Conservation (phyloP, 2,888 invertebrate species). For the Gonocerus acuteangulatus region DNA sequence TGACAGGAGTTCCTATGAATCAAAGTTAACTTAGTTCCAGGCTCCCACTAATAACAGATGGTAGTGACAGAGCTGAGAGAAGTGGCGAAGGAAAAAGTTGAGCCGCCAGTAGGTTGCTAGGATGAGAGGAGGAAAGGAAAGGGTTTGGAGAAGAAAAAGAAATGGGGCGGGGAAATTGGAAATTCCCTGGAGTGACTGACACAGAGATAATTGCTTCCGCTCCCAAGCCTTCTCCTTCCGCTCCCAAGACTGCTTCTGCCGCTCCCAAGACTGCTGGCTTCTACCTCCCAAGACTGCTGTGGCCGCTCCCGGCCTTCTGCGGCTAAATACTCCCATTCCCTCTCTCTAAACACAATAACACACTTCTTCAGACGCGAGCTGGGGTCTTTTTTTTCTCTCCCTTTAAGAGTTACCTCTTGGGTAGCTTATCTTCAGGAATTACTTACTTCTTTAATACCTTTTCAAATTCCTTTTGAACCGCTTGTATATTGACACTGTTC, state of each 20-base stretch:
- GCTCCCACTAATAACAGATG: neutral
- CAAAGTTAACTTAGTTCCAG: neutral
- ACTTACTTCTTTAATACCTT: no score
- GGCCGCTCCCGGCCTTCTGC: neutral
- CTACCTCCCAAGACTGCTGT: no score
- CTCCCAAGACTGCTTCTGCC: neutral
- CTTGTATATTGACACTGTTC: no score
- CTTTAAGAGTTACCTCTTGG: no score
- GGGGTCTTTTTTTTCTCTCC: no score
- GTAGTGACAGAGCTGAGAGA: neutral
- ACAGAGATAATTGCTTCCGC: conserved; percentile 21
- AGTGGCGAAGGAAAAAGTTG: conserved; percentile 5
- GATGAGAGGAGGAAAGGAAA: conserved; percentile 1
- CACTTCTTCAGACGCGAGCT: no score
- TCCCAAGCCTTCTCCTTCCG: neutral
- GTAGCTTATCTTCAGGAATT: no score
- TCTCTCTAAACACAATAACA: no score
- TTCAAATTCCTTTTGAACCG: no score
- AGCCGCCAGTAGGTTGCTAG: neutral
- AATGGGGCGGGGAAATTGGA: conserved; percentile 23
- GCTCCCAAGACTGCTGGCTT: neutral
- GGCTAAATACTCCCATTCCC: no score
- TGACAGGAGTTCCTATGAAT: neutral
- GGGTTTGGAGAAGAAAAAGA: conserved; percentile 3
- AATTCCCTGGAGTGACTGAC: conserved; percentile 22